Conservation (phyloP, 2,113 vertebrate genomes). For the Solea senegalensis region DNA sequence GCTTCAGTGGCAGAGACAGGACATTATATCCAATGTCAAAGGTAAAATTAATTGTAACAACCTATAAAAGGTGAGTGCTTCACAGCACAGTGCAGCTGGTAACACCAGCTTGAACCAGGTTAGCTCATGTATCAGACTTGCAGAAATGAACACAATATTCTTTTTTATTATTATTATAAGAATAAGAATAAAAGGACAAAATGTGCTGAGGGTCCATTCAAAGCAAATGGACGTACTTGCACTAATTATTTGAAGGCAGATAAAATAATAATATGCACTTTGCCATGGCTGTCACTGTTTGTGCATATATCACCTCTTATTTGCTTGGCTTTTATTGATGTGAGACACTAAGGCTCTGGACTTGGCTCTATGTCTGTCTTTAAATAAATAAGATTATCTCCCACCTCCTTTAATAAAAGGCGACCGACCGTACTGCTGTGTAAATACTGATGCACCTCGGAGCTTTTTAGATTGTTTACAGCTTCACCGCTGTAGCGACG, state of each 20-base stretch:
- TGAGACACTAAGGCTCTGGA: no score
- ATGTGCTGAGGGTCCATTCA: no score
- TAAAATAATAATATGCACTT: slow-evolving; percentile 10
- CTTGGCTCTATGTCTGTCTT: no score
- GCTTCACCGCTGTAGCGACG: no score
- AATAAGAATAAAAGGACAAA: background rate
- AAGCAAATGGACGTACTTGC: background rate
- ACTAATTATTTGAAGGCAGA: slow-evolving; percentile 7
- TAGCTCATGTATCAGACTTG: background rate
- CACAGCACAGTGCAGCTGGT: background rate
- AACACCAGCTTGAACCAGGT: slow-evolving; percentile 3
- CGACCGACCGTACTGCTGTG: no score
- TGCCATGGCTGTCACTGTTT: background rate
- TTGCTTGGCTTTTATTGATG: no score
- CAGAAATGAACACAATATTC: background rate
- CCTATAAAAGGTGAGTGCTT: background rate
- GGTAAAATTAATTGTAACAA: background rate
- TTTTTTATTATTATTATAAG: background rate
- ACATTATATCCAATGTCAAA: background rate
- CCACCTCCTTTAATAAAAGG: no score
- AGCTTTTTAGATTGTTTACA: no score
- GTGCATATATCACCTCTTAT: no score
- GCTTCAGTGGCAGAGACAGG: background rate
- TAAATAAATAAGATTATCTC: no score
- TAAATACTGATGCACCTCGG: no score